phyloP scores from a whole-genome alignment of 2,888 invertebrate species.

The Ectropis crepuscularia region DNA sequence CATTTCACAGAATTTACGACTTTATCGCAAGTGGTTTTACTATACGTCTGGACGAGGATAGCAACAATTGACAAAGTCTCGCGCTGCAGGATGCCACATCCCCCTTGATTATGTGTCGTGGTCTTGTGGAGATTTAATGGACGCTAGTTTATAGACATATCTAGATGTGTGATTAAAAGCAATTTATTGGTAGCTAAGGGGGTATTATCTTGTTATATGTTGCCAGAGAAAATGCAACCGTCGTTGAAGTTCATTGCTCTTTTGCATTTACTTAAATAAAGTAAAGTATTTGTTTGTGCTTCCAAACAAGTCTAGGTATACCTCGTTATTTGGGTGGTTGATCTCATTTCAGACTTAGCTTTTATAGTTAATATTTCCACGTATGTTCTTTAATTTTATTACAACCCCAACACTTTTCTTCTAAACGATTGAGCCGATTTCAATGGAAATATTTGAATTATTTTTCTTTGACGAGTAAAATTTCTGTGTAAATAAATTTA shows the following conservation, averaged over 20 bases:
- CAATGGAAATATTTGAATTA: too few relatives aligned
- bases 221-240: neutral
- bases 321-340: too few relatives aligned
- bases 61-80: constrained; percentile 38
- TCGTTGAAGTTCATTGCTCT: neutral
- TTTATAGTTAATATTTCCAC: too few relatives aligned
- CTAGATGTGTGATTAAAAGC: constrained; percentile 44
- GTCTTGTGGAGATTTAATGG: constrained; percentile 50
- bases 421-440: too few relatives aligned
- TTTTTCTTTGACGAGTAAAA: too few relatives aligned
- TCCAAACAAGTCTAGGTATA: too few relatives aligned
- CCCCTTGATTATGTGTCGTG: constrained; percentile 41
- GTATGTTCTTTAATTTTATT: too few relatives aligned
- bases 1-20: neutral
- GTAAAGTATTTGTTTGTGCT: too few relatives aligned
- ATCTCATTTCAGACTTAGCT: too few relatives aligned
- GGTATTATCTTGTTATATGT: constrained; percentile 1
- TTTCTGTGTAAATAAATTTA: too few relatives aligned
- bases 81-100: constrained; percentile 39
- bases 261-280: too few relatives aligned
- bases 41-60: neutral
- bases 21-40: constrained; percentile 2
- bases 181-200: constrained; percentile 9
- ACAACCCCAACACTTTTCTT: too few relatives aligned
- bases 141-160: constrained; percentile 43